Evolutionary conservation across 2,113 vertebrate genomes (phyloP).

Genomic region (Hemicordylus capensis): DNA sequence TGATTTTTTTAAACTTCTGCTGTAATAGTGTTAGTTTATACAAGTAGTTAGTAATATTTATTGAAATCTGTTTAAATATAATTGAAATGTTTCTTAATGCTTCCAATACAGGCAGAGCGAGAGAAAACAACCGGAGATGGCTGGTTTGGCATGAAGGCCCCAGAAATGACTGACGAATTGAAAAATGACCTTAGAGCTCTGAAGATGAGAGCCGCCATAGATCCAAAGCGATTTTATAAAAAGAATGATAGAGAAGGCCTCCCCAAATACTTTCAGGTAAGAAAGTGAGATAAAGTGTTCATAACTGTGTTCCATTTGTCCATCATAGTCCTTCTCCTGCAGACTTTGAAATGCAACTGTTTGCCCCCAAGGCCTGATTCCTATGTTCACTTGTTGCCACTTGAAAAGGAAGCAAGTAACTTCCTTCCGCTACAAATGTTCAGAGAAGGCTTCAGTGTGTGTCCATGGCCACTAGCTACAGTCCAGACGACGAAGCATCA

Average conservation of each 20-base stretch:
- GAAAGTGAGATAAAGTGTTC: constrained; percentile 24
- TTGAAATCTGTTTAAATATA: not conserved
- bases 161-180: constrained; percentile 89
- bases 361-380: not conserved
- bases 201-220: constrained; percentile 91
- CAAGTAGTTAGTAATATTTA: not conserved
- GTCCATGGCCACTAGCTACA: not conserved
- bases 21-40: not conserved
- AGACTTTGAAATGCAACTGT: not conserved
- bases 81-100: constrained; percentile 6
- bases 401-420: not conserved
- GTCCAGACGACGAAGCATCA: not conserved
- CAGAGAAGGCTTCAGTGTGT: not conserved
- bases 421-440: too few relatives aligned
- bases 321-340: not conserved
- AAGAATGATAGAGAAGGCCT: constrained; percentile 95
- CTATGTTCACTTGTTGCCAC: not conserved
- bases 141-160: constrained; percentile 98
- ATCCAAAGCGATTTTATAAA: constrained; percentile 97
- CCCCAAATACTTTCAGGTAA: constrained; percentile 95
- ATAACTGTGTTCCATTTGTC: too few relatives aligned
- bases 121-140: constrained; percentile 87
- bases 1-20: not conserved
- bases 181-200: constrained; percentile 90
- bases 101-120: constrained; percentile 81